Evolutionary conservation across 2,797 vertebrate genomes (phyloP), one percentile per base, ranked within the genome.

Genomic region (Podarcis lilfordi): DNA sequence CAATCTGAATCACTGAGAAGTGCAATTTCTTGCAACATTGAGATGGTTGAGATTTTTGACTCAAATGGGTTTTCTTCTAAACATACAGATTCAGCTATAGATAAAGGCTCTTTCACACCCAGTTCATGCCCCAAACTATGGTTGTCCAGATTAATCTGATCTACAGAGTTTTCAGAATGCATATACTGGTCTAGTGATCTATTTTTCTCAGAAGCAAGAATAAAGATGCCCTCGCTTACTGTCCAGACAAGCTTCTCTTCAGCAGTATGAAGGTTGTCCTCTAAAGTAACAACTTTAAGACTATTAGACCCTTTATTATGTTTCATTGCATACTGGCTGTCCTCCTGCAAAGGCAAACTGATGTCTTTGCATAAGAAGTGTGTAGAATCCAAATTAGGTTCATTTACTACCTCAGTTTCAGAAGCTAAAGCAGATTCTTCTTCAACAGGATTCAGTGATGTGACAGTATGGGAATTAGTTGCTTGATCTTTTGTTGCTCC

Each of bases 1-100:
- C 89, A 95, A 68, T 93, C 92, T 87, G 95, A 96, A 93, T 94
- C 89, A 35, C 2, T 82, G 88, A 89, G 89, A 90, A 87, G 84
- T 93, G 85, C 40, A 86, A 55, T 35, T 88, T 91, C 81, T 90
- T 94, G 87, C 77, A 91, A 76, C 89, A 88, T 64, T 85, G 88
- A 8, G 40, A 37, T 88, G 61, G 40, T 90, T 88, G 69, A 9
- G 32, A 1, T 55, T 0, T 0, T 37, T 90, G 40, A 27, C 78
- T 93, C 89, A 76, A 91, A 88, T 0, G 82, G 61, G 83, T 50
- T 74, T 79, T 79, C 88, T 87, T 95, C 86, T 89, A 92, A 92
- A 85, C 82, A 93, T 88, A 84, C 50, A 75, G 80, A 80, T 84
- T 90, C 64, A 92, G 92, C 89, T 35, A 92, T 84, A 93, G 19